Evolutionary conservation across 1,140 invertebrate genomes (phyloP).

Genomic region (Oncopeltus fasciatus): DNA sequence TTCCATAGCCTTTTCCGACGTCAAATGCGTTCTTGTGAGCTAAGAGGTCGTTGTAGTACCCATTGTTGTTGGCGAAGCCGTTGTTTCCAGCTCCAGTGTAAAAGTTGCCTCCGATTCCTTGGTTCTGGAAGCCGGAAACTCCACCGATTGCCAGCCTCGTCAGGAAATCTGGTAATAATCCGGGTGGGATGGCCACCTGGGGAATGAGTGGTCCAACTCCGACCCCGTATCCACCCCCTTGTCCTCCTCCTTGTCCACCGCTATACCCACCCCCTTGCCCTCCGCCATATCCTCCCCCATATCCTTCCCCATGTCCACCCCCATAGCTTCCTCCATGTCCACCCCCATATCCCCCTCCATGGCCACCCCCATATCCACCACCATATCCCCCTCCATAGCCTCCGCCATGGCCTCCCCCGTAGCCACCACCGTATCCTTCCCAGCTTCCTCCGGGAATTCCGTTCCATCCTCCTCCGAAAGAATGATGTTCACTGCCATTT

Average conservation of each 20-base stretch:
- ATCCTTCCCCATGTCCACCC: not conserved
- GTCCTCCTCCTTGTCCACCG: not conserved
- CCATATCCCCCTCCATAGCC: not conserved
- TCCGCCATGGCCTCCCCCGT: not conserved
- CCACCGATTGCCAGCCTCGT: not conserved
- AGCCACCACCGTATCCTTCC: not conserved
- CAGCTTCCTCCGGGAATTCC: not conserved
- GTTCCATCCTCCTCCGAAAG: not conserved
- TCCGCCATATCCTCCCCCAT: not conserved
- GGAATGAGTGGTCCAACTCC: no score
- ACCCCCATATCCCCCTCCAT: no score
- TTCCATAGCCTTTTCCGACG: constrained; percentile 23
- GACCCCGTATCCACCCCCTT: no score
- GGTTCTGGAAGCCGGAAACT: not conserved
- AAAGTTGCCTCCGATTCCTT: not conserved
- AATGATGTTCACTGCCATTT: not conserved
- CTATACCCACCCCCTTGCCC: not conserved
- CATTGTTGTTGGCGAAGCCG: constrained; percentile 21
- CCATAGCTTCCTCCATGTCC: not conserved
- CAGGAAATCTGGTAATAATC: not conserved
- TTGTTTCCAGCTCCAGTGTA: constrained; percentile 5
- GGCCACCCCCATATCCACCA: no score
- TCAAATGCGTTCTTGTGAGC: constrained; percentile 23
- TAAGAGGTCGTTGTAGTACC: constrained; percentile 22
- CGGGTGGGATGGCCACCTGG: not conserved